A percentile compares a stretch with the other conserved stretches of the same genome.
Conservation (phyloP, 2,113 vertebrate genomes). For the Abramis brama region DNA sequence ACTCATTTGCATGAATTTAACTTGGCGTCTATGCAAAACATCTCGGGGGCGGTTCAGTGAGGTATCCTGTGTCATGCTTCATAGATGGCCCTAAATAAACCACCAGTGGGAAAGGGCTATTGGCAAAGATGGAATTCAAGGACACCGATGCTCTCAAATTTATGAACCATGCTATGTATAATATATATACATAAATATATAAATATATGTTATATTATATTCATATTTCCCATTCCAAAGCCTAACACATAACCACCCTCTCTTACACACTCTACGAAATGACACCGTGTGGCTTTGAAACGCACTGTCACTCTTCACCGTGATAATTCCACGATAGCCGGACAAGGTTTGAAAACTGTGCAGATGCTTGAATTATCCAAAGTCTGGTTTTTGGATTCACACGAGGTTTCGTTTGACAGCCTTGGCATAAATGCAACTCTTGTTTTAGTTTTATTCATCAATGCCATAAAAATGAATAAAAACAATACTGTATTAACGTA, state of each 20-base stretch:
- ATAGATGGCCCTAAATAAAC: slow-evolving; percentile 47
- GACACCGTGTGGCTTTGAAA: slow-evolving; percentile 51
- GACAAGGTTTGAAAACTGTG: slow-evolving; percentile 49
- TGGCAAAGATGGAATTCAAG: slow-evolving; percentile 9
- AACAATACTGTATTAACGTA: slow-evolving; percentile 62
- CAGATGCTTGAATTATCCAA: slow-evolving; percentile 50
- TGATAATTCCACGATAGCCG: slow-evolving; percentile 62
- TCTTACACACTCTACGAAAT: slow-evolving; percentile 47
- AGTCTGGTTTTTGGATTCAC: slow-evolving; percentile 51
- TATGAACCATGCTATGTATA: slow-evolving; percentile 52
- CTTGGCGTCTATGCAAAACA: slow-evolving; percentile 79
- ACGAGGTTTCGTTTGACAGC: slow-evolving; percentile 58
- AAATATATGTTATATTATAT: slow-evolving; percentile 49
- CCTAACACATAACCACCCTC: slow-evolving; percentile 46
- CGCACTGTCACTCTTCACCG: slow-evolving; percentile 68
- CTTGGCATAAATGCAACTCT: slow-evolving; percentile 62
- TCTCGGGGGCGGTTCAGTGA: slow-evolving; percentile 57
- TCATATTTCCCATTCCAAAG: slow-evolving; percentile 59
- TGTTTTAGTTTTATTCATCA: slow-evolving; percentile 66
- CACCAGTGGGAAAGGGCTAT: slow-evolving; percentile 62
- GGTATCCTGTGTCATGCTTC: slow-evolving; percentile 40
- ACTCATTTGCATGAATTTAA: slow-evolving; percentile 75
- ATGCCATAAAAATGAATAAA: slow-evolving; percentile 74
- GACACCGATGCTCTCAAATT: slow-evolving; percentile 34
- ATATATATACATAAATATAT: slow-evolving; percentile 45